phyloP scores from a whole-genome alignment of 2,113 vertebrate genomes.

The Camelus bactrianus region DNA sequence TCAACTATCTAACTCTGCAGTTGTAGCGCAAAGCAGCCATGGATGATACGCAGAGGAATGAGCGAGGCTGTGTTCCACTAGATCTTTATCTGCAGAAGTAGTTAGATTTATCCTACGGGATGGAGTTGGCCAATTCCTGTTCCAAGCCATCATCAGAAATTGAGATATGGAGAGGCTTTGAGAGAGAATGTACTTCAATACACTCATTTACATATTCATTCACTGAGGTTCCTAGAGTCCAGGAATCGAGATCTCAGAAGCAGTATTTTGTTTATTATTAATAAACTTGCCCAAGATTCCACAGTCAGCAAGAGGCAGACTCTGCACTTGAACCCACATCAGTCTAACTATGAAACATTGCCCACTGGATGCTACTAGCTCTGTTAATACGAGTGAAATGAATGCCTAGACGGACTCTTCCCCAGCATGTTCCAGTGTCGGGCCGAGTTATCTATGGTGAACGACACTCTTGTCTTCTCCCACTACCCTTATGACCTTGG shows the following conservation, averaged over 20 bases:
- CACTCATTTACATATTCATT: not conserved
- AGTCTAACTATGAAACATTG: not conserved
- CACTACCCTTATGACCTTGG: not conserved
- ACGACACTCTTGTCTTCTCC: not conserved
- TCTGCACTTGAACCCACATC: not conserved
- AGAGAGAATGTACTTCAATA: not conserved
- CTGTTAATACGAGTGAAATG: not conserved
- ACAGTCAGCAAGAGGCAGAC: not conserved
- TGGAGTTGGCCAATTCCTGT: not conserved
- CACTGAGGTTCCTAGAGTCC: not conserved
- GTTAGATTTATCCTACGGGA: too few species aligned
- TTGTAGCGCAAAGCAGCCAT: rapidly evolving
- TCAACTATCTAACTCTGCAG: not conserved
- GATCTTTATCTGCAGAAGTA: not conserved
- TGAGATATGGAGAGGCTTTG: not conserved
- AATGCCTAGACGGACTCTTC: not conserved
- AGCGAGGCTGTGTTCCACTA: not conserved
- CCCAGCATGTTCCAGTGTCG: not conserved
- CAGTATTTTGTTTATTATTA: not conserved
- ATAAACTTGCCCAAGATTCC: not conserved
- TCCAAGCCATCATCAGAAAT: not conserved
- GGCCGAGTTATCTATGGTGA: not conserved
- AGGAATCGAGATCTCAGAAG: not conserved
- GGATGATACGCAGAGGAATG: rapidly evolving
- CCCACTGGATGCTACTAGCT: not conserved